These are phyloP conservation scores for Blastobasis lacticolella DNA, from an alignment of 2,888 invertebrate genomes.

Conservation along the genomic window DNA sequence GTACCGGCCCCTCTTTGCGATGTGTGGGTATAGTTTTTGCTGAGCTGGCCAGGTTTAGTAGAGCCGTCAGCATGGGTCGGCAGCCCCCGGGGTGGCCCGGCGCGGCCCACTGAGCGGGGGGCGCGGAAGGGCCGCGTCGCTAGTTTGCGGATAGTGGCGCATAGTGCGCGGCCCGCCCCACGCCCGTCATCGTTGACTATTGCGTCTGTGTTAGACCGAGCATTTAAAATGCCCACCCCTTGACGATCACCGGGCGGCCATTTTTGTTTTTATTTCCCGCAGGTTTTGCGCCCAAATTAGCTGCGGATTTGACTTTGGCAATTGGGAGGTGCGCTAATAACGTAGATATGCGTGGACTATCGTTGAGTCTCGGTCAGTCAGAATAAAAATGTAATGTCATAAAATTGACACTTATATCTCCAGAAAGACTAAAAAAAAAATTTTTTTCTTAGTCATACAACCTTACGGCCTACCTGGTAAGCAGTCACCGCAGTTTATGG, in stretches of 20 bases:
- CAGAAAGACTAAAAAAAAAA: no score
- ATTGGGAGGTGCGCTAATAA: no score
- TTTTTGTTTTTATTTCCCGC: constrained; percentile 43
- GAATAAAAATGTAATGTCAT: no score
- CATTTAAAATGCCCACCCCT: constrained; percentile 69
- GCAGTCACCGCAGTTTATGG: no score
- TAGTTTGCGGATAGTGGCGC: constrained; percentile 58
- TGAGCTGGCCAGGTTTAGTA: constrained; percentile 28
- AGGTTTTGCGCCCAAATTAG: constrained; percentile 22
- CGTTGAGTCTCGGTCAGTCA: no score
- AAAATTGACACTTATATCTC: no score
- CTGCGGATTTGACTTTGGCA: neutral
- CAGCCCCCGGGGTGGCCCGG: constrained; percentile 13
- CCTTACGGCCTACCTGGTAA: no score
- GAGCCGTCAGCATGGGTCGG: constrained; percentile 29
- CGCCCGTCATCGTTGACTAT: constrained; percentile 65
- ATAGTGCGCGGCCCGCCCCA: constrained; percentile 47
- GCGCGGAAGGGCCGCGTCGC: constrained; percentile 24
- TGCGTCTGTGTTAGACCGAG: constrained; percentile 67
- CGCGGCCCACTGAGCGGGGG: constrained; percentile 8
- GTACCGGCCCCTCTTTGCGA: constrained; percentile 24
- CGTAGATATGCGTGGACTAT: no score
- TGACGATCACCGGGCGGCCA: constrained; percentile 64
- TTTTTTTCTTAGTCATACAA: no score
- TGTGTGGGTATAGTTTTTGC: constrained; percentile 54